A percentile compares a stretch with the other conserved stretches of the same genome.
Evolutionary conservation across 2,888 invertebrate species (phyloP).

Genomic region (Andrena chrysosceles): DNA sequence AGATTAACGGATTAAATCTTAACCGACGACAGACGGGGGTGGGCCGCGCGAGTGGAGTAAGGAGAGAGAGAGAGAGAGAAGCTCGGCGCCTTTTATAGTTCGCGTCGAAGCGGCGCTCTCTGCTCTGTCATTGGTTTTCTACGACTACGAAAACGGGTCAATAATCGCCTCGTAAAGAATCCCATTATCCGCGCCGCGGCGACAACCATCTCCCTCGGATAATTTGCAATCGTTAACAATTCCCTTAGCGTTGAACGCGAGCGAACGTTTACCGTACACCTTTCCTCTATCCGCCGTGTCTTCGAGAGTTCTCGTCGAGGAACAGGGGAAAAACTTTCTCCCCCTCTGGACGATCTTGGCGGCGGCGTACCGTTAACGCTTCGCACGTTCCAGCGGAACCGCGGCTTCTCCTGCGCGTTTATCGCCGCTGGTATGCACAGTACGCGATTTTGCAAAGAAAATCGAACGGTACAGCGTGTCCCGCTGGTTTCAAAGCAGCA

Average conservation of each 20-base stretch:
- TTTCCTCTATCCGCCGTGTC: background rate
- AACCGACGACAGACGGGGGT: slow-evolving; percentile 63
- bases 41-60: slow-evolving; percentile 8
- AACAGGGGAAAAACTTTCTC: background rate
- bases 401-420: slow-evolving; percentile 31
- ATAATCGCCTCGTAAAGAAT: slow-evolving; percentile 76
- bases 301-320: background rate
- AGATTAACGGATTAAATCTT: slow-evolving; percentile 79
- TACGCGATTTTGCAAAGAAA: slow-evolving; percentile 50
- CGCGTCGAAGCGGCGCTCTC: slow-evolving; percentile 47
- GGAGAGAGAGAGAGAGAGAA: slow-evolving; percentile 33
- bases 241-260: slow-evolving; percentile 35
- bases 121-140: slow-evolving; percentile 64
- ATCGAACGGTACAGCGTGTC: slow-evolving; percentile 44
- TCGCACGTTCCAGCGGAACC: slow-evolving; percentile 1
- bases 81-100: slow-evolving; percentile 44
- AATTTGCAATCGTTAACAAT: slow-evolving; percentile 68
- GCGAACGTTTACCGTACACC: background rate
- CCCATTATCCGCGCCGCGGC: slow-evolving; percentile 62
- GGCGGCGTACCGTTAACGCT: slow-evolving; percentile 37
- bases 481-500: background rate
- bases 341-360: background rate
- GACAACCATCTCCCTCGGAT: slow-evolving; percentile 61
- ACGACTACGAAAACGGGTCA: slow-evolving; percentile 70
- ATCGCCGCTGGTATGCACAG: slow-evolving; percentile 42